phyloP scores from a whole-genome alignment of 2,797 vertebrate genomes.

The Chloroceryle amazona region DNA sequence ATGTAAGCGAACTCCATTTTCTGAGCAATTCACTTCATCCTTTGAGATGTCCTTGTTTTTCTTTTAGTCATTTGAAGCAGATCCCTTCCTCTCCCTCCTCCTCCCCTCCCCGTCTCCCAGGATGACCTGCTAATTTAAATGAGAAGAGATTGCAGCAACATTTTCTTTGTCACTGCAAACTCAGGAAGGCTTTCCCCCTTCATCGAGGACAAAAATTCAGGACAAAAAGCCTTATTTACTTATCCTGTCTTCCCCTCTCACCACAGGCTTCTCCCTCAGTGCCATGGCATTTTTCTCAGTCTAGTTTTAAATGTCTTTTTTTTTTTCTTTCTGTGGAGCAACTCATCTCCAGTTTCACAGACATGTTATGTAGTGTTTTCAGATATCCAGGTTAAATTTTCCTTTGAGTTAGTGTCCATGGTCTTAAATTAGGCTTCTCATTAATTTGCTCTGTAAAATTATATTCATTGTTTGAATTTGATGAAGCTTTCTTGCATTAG shows the following conservation, averaged over 20 bases:
- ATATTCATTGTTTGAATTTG: slow-evolving; percentile 20
- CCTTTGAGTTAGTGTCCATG: not conserved
- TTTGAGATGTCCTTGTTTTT: slow-evolving; percentile 68
- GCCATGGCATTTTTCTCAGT: not conserved
- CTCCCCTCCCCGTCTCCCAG: not conserved
- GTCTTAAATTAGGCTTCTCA: slow-evolving; percentile 19
- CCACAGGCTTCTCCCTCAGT: not conserved
- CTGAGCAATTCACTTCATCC: slow-evolving; percentile 36
- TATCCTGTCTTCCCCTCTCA: not conserved
- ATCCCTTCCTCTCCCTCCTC: not conserved
- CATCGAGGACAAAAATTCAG: not conserved
- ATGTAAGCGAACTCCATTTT: slow-evolving; percentile 62
- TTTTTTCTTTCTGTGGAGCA: not conserved
- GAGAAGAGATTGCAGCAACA: slow-evolving; percentile 48
- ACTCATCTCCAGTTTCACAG: not conserved
- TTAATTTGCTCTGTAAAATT: slow-evolving; percentile 44
- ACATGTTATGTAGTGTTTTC: not conserved
- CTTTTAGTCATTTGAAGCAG: slow-evolving; percentile 58
- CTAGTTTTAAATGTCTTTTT: not conserved
- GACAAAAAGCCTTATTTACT: slow-evolving; percentile 49
- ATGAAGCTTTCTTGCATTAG: not conserved
- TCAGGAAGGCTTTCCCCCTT: slow-evolving; percentile 20
- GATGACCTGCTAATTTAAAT: slow-evolving; percentile 73
- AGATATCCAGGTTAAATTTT: slow-evolving; percentile 11
- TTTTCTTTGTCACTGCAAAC: slow-evolving; percentile 45